Conservation (phyloP, 2,113 vertebrate species). For the Bagarius yarrelli region DNA sequence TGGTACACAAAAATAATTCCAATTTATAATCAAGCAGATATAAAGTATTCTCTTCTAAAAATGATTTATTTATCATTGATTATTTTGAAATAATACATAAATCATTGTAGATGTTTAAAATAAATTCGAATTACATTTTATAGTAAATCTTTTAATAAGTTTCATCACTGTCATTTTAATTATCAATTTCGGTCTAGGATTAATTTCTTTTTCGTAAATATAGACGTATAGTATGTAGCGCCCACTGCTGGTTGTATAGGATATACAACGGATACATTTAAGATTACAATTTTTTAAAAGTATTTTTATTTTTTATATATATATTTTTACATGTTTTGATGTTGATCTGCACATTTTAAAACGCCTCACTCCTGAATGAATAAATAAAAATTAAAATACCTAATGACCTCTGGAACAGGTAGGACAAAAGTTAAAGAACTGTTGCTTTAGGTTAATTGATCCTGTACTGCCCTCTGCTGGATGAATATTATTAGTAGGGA, state of each 20-base stretch:
- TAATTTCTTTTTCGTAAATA: too few relatives aligned
- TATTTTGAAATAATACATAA: too few relatives aligned
- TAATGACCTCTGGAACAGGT: neutral
- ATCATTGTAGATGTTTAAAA: too few relatives aligned
- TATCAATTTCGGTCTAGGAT: too few relatives aligned
- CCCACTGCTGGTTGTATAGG: neutral
- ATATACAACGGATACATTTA: too few relatives aligned
- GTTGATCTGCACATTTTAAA: neutral
- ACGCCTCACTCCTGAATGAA: neutral
- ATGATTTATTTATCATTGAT: too few relatives aligned
- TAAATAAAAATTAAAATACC: neutral
- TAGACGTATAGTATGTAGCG: neutral
- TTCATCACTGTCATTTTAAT: too few relatives aligned
- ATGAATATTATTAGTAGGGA: neutral
- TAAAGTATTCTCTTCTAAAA: too few relatives aligned
- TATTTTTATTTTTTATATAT: too few relatives aligned
- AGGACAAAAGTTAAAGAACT: neutral
- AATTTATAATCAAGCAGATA: too few relatives aligned
- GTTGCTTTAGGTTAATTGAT: neutral
- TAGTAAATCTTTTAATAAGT: too few relatives aligned
- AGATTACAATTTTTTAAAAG: neutral
- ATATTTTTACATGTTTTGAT: neutral
- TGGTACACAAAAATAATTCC: neutral
- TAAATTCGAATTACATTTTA: too few relatives aligned
- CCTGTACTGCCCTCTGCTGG: conserved; percentile 41